A percentile compares a stretch with the other conserved stretches of the same genome.
These are phyloP conservation scores for Pelusios castaneus DNA, from an alignment of 2,113 vertebrate species.

Conservation along the genomic window DNA sequence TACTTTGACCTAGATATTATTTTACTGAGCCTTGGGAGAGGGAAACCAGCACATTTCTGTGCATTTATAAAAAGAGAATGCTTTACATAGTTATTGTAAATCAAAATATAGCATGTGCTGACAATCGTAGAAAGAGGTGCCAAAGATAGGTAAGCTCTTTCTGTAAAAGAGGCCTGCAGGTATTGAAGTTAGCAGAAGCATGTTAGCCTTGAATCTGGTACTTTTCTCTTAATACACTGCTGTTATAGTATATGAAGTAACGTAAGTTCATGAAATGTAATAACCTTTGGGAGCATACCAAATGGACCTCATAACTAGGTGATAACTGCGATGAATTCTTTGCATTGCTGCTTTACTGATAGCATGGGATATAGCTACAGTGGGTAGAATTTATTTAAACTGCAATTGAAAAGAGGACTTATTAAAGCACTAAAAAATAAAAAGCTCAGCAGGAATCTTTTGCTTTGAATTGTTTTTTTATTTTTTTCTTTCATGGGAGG, in stretches of 20 bases:
- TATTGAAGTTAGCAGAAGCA: constrained; percentile 36
- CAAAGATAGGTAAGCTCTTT: background rate
- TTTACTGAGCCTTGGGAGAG: background rate
- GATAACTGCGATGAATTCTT: constrained; percentile 47
- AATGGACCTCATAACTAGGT: constrained; percentile 55
- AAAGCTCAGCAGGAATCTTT: constrained; percentile 8
- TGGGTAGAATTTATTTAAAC: constrained; percentile 46
- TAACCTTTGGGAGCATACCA: constrained; percentile 42
- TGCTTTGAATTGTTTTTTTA: constrained; percentile 23
- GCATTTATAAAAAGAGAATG: constrained; percentile 2
- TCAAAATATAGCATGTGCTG: constrained; percentile 28
- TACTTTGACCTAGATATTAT: background rate
- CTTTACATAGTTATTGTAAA: background rate
- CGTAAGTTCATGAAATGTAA: constrained; percentile 40
- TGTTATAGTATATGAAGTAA: constrained; percentile 37
- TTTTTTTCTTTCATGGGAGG: background rate
- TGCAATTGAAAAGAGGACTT: background rate
- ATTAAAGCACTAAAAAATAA: constrained; percentile 38
- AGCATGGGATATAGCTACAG: constrained; percentile 41
- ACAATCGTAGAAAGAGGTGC: constrained; percentile 9
- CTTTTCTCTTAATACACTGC: constrained; percentile 39
- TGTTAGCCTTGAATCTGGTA: constrained; percentile 16
- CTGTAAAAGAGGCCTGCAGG: constrained; percentile 12
- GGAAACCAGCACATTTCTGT: background rate
- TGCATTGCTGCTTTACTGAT: constrained; percentile 23